phyloP scores from a whole-genome alignment of 2,113 vertebrate species.

The Lampris megalopsis region DNA sequence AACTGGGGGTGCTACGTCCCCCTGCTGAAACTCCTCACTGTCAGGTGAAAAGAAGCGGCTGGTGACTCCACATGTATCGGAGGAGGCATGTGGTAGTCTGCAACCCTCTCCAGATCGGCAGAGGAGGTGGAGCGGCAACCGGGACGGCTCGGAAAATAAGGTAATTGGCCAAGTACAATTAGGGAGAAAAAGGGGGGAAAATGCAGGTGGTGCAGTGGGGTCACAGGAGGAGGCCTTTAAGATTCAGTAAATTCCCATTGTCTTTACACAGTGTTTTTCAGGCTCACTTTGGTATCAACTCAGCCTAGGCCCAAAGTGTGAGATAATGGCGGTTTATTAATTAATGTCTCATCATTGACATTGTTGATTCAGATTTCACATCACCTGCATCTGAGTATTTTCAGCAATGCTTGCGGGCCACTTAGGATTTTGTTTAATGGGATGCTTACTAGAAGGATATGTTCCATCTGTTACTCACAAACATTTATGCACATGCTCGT shows the following conservation, averaged over 20 bases:
- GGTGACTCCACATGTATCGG: no score
- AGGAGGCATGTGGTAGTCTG: no score
- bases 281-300: slow-evolving; percentile 32
- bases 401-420: slow-evolving; percentile 24
- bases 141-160: no score
- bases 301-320: slow-evolving; percentile 16
- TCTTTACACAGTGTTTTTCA: slow-evolving; percentile 1
- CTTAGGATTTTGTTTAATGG: slow-evolving; percentile 23
- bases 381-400: slow-evolving; percentile 30
- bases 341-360: neutral
- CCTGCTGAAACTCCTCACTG: no score
- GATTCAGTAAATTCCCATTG: slow-evolving; percentile 55
- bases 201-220: slow-evolving; percentile 62
- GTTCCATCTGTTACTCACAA: slow-evolving; percentile 51
- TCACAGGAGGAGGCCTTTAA: slow-evolving; percentile 29
- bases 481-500: slow-evolving; percentile 6
- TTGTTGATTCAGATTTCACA: slow-evolving; percentile 36
- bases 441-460: slow-evolving; percentile 35
- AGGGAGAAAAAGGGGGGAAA: slow-evolving; percentile 37
- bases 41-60: no score
- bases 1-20: no score
- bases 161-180: no score
- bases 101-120: no score
- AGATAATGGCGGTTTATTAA: slow-evolving; percentile 7
- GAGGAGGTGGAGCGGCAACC: no score